A percentile compares a stretch with the other conserved stretches of the same genome.
Evolutionary conservation across 2,888 invertebrate genomes (phyloP).

Genomic region (Hirtodrosophila alboralis): DNA sequence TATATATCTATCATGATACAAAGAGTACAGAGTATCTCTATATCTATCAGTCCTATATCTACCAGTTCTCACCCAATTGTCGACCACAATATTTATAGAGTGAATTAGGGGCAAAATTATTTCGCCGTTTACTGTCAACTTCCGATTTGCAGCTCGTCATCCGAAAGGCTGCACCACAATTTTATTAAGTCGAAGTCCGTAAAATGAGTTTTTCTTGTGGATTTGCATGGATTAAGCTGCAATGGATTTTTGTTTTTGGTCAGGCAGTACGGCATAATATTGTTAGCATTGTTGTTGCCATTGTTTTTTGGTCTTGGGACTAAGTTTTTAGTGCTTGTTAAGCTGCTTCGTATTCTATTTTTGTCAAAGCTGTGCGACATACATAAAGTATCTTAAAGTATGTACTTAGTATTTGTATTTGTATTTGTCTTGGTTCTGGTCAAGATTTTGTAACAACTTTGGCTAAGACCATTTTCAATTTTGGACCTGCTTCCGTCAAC

Average conservation of each 20-base stretch:
- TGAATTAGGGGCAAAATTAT: constrained; percentile 1
- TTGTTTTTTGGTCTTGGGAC: constrained; percentile 17
- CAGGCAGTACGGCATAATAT: constrained; percentile 43
- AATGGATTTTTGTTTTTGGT: constrained; percentile 46
- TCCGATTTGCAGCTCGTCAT: constrained; percentile 4
- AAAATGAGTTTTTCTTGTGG: constrained; percentile 70
- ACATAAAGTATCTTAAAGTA: constrained; percentile 9
- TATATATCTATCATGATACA: too few relatives aligned
- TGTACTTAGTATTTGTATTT: constrained; percentile 35
- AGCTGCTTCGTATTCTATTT: constrained; percentile 29
- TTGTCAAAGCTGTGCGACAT: constrained; percentile 12
- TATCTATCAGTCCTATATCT: background rate
- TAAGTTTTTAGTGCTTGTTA: constrained; percentile 54
- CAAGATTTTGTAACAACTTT: constrained; percentile 39
- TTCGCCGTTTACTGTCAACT: constrained; percentile 19
- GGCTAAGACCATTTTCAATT: constrained; percentile 40
- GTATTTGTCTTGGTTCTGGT: constrained; percentile 31
- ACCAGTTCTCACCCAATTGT: constrained; percentile 14
- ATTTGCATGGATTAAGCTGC: constrained; percentile 77
- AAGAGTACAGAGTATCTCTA: background rate
- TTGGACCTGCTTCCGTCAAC: constrained; percentile 35
- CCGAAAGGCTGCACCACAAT: constrained; percentile 43
- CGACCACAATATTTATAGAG: constrained; percentile 26
- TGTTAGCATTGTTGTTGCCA: constrained; percentile 34
- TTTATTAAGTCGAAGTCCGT: constrained; percentile 65